A percentile compares a stretch with the other conserved stretches of the same genome.
These are phyloP conservation scores for Sminthopsis crassicaudata DNA, from an alignment of 2,113 vertebrate species.

Conservation along the genomic window DNA sequence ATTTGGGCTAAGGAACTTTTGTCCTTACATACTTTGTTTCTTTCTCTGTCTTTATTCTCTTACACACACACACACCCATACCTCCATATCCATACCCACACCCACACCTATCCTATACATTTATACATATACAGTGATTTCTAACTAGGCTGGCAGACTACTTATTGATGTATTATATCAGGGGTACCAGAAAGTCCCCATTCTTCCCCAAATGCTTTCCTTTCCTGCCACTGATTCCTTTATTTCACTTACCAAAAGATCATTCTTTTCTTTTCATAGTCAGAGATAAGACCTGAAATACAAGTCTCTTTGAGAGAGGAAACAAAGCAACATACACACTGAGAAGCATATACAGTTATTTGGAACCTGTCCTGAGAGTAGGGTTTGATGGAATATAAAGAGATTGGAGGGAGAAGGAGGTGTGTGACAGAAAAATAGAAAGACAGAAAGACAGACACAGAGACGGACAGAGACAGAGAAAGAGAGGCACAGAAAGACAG, in stretches of 20 bases:
- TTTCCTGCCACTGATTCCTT: background rate
- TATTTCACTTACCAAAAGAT: background rate
- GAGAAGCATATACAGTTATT: fast-evolving
- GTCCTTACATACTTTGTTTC: background rate
- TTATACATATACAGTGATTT: background rate
- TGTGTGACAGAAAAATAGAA: background rate
- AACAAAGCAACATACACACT: background rate
- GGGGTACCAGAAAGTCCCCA: background rate
- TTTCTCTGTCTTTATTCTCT: background rate
- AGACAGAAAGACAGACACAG: background rate
- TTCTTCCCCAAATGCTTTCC: background rate
- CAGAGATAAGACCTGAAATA: background rate
- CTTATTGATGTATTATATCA: background rate
- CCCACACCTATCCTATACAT: background rate
- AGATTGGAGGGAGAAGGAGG: background rate
- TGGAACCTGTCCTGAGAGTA: too few relatives aligned
- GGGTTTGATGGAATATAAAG: background rate
- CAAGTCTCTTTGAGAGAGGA: conserved; percentile 52
- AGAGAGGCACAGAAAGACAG: background rate
- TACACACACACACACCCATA: too few relatives aligned
- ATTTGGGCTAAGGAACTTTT: background rate
- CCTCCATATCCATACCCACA: background rate
- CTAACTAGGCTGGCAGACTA: too few relatives aligned
- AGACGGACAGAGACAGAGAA: too few relatives aligned
- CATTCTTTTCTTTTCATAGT: background rate